phyloP scores from a whole-genome alignment of 2,888 invertebrate species.

The Operophtera brumata region DNA sequence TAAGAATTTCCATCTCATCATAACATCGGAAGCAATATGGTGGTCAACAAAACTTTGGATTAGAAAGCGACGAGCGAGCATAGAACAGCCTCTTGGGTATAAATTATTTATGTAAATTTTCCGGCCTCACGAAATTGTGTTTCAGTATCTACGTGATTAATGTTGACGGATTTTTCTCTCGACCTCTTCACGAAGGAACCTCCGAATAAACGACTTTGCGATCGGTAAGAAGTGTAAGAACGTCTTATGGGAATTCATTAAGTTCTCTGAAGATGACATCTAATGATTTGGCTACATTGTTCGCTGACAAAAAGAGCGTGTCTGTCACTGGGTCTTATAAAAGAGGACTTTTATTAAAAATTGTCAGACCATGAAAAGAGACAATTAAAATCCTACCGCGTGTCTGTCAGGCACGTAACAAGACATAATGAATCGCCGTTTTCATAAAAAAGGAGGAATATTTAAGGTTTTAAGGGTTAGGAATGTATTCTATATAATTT shows the following conservation, averaged over 20 bases:
- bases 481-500: constrained; percentile 34
- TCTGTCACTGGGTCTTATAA: constrained; percentile 36
- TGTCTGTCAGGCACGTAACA: constrained; percentile 57
- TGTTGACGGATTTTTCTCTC: constrained; percentile 74
- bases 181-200: constrained; percentile 65
- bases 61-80: constrained; percentile 49
- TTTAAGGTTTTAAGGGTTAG: constrained; percentile 39
- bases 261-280: constrained; percentile 45
- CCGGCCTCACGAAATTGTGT: constrained; percentile 72
- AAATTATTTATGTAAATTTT: constrained; percentile 79
- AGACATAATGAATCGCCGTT: constrained; percentile 47
- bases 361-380: constrained; percentile 32
- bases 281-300: constrained; percentile 54
- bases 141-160: constrained; percentile 75
- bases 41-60: constrained; percentile 49
- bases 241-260: constrained; percentile 70
- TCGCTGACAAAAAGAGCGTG: constrained; percentile 45
- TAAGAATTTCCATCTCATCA: constrained; percentile 36
- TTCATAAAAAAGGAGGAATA: constrained; percentile 39
- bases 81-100: constrained; percentile 60
- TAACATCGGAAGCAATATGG: constrained; percentile 46
- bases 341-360: constrained; percentile 26
- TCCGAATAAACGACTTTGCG: constrained; percentile 69
- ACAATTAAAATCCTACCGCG: constrained; percentile 52
- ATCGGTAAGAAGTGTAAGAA: constrained; percentile 49